Conservation (phyloP, 1,140 invertebrate species). For the Heliconius eleuchia region DNA sequence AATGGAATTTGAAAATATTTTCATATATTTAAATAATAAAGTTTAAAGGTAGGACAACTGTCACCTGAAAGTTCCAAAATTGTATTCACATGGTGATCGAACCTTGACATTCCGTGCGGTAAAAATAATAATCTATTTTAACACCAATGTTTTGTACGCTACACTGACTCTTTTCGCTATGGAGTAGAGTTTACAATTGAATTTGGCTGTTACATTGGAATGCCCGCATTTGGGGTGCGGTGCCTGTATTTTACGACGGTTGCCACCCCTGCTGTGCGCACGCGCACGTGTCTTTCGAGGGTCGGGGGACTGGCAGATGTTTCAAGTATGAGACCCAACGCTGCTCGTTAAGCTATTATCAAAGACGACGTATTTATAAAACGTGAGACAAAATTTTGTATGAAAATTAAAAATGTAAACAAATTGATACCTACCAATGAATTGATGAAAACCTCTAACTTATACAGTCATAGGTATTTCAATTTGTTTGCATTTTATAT, state of each 20-base stretch:
- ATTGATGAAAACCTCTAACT: not conserved
- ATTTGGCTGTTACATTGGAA: constrained; percentile 35
- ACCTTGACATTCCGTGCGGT: constrained; percentile 76
- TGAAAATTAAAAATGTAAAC: not conserved
- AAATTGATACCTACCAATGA: not conserved
- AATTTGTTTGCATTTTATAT: not conserved
- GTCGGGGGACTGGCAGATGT: constrained; percentile 67
- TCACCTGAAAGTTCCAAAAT: constrained; percentile 66
- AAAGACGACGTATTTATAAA: constrained; percentile 2
- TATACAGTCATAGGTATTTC: not conserved
- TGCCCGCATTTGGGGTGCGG: constrained; percentile 71
- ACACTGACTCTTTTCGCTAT: constrained; percentile 38
- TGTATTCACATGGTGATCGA: constrained; percentile 70
- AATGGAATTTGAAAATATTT: not conserved
- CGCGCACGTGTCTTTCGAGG: constrained; percentile 65
- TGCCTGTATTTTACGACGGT: constrained; percentile 61
- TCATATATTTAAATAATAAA: not conserved
- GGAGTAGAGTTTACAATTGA: constrained; percentile 44
- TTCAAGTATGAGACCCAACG: constrained; percentile 30
- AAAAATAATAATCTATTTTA: constrained; percentile 78
- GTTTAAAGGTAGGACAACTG: constrained; percentile 20
- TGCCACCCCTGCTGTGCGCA: constrained; percentile 65
- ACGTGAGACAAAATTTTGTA: not conserved
- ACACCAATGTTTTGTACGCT: constrained; percentile 33
- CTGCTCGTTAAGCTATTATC: constrained; percentile 4